phyloP scores from a whole-genome alignment of 2,888 invertebrate species.

The Parnassius mnemosyne region DNA sequence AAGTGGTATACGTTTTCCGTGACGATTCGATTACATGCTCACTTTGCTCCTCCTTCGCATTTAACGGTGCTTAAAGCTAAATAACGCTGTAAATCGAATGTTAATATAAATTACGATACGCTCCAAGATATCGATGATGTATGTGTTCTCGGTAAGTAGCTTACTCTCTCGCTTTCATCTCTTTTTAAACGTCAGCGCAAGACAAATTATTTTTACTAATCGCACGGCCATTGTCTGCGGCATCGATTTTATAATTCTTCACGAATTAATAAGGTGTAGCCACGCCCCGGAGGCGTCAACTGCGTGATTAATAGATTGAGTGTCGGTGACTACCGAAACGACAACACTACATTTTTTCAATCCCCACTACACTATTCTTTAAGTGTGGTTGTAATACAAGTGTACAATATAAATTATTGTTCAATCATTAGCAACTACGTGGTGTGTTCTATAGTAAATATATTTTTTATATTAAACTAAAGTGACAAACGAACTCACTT shows the following conservation, averaged over 20 bases:
- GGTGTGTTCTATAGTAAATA: too few relatives aligned
- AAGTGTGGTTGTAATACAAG: slow-evolving; percentile 27
- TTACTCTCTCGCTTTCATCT: slow-evolving; percentile 21
- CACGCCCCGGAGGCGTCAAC: slow-evolving; percentile 76
- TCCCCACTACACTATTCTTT: slow-evolving; percentile 33
- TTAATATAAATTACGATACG: slow-evolving; percentile 37
- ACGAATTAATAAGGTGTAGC: slow-evolving; percentile 72
- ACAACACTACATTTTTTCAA: slow-evolving; percentile 50
- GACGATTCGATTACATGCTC: slow-evolving; percentile 8
- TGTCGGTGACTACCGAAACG: slow-evolving; percentile 66
- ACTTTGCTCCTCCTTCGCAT: slow-evolving; percentile 15
- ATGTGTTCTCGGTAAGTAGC: slow-evolving; percentile 26
- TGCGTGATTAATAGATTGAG: slow-evolving; percentile 68
- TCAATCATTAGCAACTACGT: too few relatives aligned
- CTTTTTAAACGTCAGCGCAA: slow-evolving; percentile 36
- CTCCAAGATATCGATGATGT: slow-evolving; percentile 36
- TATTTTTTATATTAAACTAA: too few relatives aligned
- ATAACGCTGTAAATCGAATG: slow-evolving; percentile 29
- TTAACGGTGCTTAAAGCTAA: slow-evolving; percentile 23
- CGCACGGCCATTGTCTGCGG: slow-evolving; percentile 49
- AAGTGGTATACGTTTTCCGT: background rate
- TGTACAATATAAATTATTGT: too few relatives aligned
- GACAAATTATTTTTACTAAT: slow-evolving; percentile 43
- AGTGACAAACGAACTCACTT: too few relatives aligned
- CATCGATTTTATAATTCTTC: slow-evolving; percentile 66